Conservation (phyloP, 2,888 invertebrate genomes). For the Itoplectis maculator region DNA sequence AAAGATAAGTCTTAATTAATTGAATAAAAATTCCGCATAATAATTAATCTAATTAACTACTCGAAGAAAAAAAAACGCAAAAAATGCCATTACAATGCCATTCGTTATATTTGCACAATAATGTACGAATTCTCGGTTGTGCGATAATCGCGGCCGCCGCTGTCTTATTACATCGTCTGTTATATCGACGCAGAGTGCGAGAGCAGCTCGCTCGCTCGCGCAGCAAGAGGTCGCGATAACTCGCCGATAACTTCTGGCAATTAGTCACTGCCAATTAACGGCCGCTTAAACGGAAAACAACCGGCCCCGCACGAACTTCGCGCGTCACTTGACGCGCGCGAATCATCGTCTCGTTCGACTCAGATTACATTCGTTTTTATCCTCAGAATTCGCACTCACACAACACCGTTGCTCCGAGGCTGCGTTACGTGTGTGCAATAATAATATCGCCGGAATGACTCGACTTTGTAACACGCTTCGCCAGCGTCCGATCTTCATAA, state of each 20-base stretch:
- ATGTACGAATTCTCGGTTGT: not conserved
- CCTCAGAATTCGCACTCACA: constrained; percentile 18
- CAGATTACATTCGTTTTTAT: constrained; percentile 46
- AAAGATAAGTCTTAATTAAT: not conserved
- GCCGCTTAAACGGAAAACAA: constrained; percentile 84
- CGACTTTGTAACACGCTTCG: not conserved
- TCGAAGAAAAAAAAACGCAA: not conserved
- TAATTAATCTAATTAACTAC: not conserved
- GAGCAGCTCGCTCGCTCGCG: constrained; percentile 25
- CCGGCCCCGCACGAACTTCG: constrained; percentile 66
- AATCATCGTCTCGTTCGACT: constrained; percentile 48
- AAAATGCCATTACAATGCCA: not conserved
- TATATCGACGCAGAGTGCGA: constrained; percentile 61
- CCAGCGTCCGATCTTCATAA: constrained; percentile 11
- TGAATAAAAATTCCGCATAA: not conserved
- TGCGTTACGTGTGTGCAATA: not conserved
- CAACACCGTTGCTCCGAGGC: constrained; percentile 16
- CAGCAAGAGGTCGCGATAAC: constrained; percentile 77
- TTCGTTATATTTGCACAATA: constrained; percentile 1
- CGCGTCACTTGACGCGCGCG: constrained; percentile 54
- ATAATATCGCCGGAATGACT: not conserved
- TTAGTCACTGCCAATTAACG: constrained; percentile 85
- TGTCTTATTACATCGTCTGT: not conserved
- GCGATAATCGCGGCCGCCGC: constrained; percentile 15
- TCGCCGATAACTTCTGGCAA: constrained; percentile 81